These are phyloP conservation scores for Aphaenogaster ashmeadi DNA, from an alignment of 1,140 invertebrate genomes.

Conservation along the genomic window DNA sequence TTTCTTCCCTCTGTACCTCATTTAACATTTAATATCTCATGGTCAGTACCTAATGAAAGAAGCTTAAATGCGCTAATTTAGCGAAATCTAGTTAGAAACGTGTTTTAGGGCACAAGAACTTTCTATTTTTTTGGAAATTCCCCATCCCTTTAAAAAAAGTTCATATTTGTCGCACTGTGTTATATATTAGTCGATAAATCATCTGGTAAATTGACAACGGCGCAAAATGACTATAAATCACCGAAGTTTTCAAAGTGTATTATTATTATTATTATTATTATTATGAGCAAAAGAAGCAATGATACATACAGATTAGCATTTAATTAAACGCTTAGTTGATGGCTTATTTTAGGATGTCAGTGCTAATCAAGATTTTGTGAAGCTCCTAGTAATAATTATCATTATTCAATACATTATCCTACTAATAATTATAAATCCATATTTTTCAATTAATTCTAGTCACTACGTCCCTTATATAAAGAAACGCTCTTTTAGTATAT, in stretches of 20 bases:
- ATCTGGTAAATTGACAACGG: slow-evolving; percentile 6
- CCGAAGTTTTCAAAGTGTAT: slow-evolving; percentile 26
- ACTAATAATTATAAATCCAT: slow-evolving; percentile 46
- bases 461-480: slow-evolving; percentile 14
- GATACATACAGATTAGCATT: slow-evolving; percentile 40
- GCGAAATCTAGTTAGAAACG: too few relatives aligned
- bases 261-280: slow-evolving; percentile 33
- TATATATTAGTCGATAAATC: slow-evolving; percentile 4
- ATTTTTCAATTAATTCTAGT: slow-evolving; percentile 48
- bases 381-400: slow-evolving; percentile 52
- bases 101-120: too few relatives aligned
- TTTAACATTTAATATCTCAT: too few relatives aligned
- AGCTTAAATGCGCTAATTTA: too few relatives aligned
- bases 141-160: too few relatives aligned
- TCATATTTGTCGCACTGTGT: too few relatives aligned
- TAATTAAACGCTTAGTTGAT: slow-evolving; percentile 51
- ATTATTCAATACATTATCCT: slow-evolving; percentile 42
- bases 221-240: slow-evolving; percentile 29
- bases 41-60: too few relatives aligned
- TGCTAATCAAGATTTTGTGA: slow-evolving; percentile 52
- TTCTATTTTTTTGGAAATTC: too few relatives aligned
- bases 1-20: too few relatives aligned
- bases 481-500: slow-evolving; percentile 1
- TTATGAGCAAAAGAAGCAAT: slow-evolving; percentile 11
- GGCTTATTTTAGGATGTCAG: slow-evolving; percentile 35